phyloP scores from a whole-genome alignment of 2,113 vertebrate genomes.

The Cyanoramphus novaezelandiae region DNA sequence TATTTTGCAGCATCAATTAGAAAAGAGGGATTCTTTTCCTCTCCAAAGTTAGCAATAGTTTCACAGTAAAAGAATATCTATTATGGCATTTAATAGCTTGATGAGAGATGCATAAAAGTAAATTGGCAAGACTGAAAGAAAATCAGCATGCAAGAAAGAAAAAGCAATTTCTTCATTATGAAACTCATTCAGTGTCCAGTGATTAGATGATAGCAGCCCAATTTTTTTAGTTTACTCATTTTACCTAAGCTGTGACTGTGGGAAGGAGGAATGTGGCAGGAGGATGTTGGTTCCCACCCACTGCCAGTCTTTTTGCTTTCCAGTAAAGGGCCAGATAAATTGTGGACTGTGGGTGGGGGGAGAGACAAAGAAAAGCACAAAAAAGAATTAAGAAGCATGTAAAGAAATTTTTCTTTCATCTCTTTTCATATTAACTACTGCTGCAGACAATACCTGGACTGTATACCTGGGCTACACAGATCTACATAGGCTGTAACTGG shows the following conservation, averaged over 20 bases:
- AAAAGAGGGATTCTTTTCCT: neutral
- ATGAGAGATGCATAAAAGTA: neutral
- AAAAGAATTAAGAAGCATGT: neutral
- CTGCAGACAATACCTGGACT: neutral
- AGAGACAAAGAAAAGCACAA: neutral
- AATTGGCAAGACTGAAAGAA: neutral
- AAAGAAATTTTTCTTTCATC: neutral
- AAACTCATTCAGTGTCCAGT: neutral
- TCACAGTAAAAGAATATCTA: neutral
- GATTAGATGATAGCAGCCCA: neutral
- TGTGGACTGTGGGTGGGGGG: accelerated
- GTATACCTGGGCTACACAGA: neutral
- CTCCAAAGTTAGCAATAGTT: neutral
- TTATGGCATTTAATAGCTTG: neutral
- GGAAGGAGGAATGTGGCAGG: neutral
- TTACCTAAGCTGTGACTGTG: neutral
- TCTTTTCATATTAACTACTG: neutral
- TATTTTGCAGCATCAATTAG: slow-evolving; percentile 32
- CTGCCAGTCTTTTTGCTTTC: accelerated
- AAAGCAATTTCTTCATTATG: neutral
- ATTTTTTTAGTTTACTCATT: neutral
- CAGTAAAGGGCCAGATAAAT: neutral
- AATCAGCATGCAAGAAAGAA: neutral
- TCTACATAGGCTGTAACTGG: neutral
- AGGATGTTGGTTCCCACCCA: accelerated